A percentile compares a stretch with the other conserved stretches of the same genome.
phyloP scores from a whole-genome alignment of 1,140 invertebrate genomes.

The Drosophila kikkawai region DNA sequence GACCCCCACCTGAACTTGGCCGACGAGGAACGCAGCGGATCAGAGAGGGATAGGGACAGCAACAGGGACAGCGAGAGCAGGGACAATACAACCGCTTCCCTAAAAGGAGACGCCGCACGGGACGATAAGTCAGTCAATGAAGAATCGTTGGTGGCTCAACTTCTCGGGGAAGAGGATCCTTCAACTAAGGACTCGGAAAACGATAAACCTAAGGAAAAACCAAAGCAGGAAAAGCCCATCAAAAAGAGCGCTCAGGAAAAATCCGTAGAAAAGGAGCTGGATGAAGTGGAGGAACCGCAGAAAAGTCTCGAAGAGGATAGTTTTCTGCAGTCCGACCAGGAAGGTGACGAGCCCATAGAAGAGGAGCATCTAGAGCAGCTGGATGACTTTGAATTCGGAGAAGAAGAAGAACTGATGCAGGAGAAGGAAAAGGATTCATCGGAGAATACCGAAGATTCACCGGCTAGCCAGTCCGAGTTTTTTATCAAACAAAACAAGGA shows the following conservation, averaged over 20 bases:
- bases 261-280: neutral
- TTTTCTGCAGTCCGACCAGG: constrained; percentile 11
- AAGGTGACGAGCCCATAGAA: constrained; percentile 20
- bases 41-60: constrained; percentile 25
- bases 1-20: constrained; percentile 33
- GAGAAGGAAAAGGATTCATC: neutral
- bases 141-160: neutral
- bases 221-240: no score
- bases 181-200: neutral
- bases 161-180: neutral
- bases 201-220: neutral
- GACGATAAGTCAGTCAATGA: constrained; percentile 25
- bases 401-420: neutral
- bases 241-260: neutral
- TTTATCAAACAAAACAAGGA: constrained; percentile 56
- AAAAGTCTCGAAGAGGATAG: neutral
- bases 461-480: constrained; percentile 40
- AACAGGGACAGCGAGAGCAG: constrained; percentile 46
- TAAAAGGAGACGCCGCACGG: constrained; percentile 29
- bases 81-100: constrained; percentile 4
- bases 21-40: constrained; percentile 20
- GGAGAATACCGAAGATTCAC: neutral
- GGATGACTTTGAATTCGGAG: constrained; percentile 5
- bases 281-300: neutral
- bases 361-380: constrained; percentile 23